Conservation (phyloP, 2,113 vertebrate genomes). For the Aptenodytes patagonicus region DNA sequence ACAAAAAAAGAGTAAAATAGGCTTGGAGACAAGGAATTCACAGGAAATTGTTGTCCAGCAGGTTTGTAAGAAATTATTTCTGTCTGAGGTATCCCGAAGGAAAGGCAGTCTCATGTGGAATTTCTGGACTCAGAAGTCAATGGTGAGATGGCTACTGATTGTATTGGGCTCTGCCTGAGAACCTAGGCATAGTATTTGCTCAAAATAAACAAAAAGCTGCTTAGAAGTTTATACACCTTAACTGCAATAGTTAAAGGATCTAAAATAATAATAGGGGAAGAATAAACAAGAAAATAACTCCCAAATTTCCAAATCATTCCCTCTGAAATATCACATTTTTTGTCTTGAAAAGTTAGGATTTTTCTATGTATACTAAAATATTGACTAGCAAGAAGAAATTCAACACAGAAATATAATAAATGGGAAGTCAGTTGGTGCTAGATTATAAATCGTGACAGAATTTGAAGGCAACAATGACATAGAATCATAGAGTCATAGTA, state of each 20-base stretch:
- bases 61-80: not conserved
- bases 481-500: no score
- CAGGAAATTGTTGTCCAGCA: not conserved
- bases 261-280: not conserved
- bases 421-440: not conserved
- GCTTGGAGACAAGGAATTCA: not conserved
- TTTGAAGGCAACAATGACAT: not conserved
- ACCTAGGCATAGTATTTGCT: not conserved
- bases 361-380: not conserved
- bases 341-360: not conserved
- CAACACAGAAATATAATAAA: not conserved
- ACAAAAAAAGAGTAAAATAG: not conserved
- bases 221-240: not conserved
- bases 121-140: not conserved
- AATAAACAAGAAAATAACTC: not conserved
- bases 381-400: not conserved
- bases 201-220: not conserved
- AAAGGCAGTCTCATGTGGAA: not conserved
- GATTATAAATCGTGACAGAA: not conserved
- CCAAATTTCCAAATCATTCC: not conserved
- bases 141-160: not conserved
- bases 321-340: not conserved
- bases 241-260: not conserved
- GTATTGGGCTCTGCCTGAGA: not conserved
- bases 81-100: not conserved